Evolutionary conservation across 2,113 vertebrate species (phyloP).

Genomic region (Solenodon paradoxus): DNA sequence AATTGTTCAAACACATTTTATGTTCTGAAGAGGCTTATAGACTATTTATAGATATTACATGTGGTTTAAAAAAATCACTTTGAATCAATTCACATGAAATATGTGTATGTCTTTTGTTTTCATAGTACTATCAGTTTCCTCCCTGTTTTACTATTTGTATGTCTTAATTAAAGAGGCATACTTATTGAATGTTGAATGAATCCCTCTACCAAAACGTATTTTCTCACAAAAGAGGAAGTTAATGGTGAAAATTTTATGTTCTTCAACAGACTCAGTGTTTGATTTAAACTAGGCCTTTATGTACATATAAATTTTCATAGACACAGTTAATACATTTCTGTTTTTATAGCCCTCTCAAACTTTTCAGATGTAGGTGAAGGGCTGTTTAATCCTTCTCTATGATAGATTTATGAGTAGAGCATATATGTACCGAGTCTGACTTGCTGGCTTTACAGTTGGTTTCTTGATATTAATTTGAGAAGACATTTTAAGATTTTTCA

Average conservation of each 20-base stretch:
- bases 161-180: not conserved
- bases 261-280: constrained; percentile 9
- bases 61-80: not conserved
- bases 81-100: not conserved
- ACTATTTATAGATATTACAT: constrained; percentile 13
- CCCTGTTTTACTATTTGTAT: not conserved
- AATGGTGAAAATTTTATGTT: constrained; percentile 54
- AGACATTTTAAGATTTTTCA: constrained; percentile 63
- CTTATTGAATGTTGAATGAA: constrained; percentile 30
- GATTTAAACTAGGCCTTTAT: constrained; percentile 53
- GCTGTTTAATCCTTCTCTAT: constrained; percentile 43
- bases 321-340: constrained; percentile 45
- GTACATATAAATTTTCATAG: constrained; percentile 62
- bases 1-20: not conserved
- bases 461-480: constrained; percentile 67
- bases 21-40: not conserved
- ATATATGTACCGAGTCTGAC: not conserved
- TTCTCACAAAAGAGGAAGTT: constrained; percentile 36
- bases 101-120: not conserved
- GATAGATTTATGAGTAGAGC: constrained; percentile 62
- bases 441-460: not conserved
- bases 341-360: constrained; percentile 64
- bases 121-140: not conserved
- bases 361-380: constrained; percentile 51
- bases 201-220: constrained; percentile 31